Evolutionary conservation across 2,888 invertebrate genomes (phyloP).

Genomic region (Agrochola circellaris): DNA sequence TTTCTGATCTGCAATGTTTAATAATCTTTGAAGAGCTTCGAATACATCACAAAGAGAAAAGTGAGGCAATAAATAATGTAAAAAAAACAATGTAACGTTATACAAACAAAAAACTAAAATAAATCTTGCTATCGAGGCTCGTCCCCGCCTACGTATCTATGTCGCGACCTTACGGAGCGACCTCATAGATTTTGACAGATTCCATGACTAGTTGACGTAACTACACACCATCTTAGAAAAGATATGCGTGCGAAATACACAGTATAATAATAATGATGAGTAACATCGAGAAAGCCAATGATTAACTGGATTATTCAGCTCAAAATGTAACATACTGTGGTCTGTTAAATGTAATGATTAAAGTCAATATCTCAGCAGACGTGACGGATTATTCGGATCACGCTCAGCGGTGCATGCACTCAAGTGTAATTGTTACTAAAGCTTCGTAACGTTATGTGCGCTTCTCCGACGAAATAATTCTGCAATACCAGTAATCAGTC

Average conservation of each 20-base stretch:
- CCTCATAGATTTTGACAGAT: conserved; percentile 52
- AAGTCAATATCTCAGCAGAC: conserved; percentile 27
- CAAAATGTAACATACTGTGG: conserved; percentile 72
- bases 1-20: not conserved
- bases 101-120: conserved; percentile 54
- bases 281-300: conserved; percentile 71
- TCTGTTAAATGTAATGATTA: conserved; percentile 55
- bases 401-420: conserved; percentile 54
- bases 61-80: conserved; percentile 33
- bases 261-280: conserved; percentile 59
- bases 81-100: conserved; percentile 40
- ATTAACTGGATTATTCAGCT: conserved; percentile 72
- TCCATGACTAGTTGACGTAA: conserved; percentile 37
- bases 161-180: conserved; percentile 50
- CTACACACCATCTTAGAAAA: conserved; percentile 29
- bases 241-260: conserved; percentile 14
- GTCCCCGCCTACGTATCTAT: conserved; percentile 54
- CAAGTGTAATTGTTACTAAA: conserved; percentile 46
- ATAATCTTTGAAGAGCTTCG: conserved; percentile 5
- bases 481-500: conserved; percentile 28
- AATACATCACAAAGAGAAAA: conserved; percentile 31
- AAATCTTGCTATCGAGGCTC: conserved; percentile 44
- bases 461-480: conserved; percentile 27
- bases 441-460: conserved; percentile 41
- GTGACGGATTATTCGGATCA: conserved; percentile 34